Evolutionary conservation across 2,797 vertebrate species (phyloP).

Genomic region (Chloroceryle inda): DNA sequence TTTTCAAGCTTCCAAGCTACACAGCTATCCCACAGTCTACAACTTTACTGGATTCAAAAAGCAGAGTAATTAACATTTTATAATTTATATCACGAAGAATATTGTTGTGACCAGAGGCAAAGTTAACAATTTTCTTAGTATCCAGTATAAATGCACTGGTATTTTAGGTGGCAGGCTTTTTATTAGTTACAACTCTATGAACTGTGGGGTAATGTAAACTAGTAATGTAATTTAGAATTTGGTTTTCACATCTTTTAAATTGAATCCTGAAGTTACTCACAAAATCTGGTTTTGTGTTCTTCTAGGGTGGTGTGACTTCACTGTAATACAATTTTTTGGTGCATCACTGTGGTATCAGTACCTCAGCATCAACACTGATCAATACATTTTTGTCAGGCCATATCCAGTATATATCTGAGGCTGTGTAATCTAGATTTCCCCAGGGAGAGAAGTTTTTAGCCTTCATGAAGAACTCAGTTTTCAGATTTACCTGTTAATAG

Average conservation of each 20-base stretch:
- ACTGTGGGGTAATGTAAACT: neutral
- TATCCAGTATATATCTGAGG: accelerated
- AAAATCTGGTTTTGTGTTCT: neutral
- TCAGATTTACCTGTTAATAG: neutral
- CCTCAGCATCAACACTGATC: accelerated
- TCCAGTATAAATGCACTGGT: neutral
- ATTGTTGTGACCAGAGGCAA: neutral
- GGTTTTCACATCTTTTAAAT: neutral
- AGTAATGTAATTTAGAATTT: neutral
- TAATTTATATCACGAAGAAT: neutral
- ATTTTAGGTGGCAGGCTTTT: neutral
- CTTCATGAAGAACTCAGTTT: neutral
- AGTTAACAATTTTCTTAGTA: neutral
- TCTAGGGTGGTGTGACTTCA: neutral
- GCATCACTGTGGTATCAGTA: neutral
- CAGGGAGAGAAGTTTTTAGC: neutral
- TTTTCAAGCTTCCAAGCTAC: neutral
- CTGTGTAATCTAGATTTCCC: neutral
- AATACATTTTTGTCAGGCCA: neutral
- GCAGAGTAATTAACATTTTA: neutral
- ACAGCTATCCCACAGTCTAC: neutral
- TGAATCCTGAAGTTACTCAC: neutral
- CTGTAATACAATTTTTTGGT: neutral
- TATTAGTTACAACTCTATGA: neutral
- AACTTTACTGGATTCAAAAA: neutral